These are phyloP conservation scores for Miltochrista miniata DNA, from an alignment of 2,888 invertebrate genomes.

Conservation along the genomic window DNA sequence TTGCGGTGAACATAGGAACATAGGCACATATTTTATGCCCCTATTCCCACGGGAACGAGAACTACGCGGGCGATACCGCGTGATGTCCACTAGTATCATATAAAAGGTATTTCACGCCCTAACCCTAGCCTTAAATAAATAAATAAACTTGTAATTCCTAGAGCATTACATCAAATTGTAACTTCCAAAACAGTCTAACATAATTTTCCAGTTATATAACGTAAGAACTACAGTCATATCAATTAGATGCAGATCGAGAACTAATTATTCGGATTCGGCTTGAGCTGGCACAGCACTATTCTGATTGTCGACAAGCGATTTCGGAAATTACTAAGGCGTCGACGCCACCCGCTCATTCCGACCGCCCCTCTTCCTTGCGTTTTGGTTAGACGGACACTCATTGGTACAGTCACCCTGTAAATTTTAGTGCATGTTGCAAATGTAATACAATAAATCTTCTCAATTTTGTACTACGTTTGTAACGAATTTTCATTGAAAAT, in stretches of 20 bases:
- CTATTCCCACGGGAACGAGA: no score
- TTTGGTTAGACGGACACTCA: constrained; percentile 64
- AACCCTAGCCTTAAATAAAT: no score
- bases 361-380: constrained; percentile 56
- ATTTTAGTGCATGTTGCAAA: constrained; percentile 43
- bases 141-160: no score
- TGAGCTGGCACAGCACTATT: constrained; percentile 68
- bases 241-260: constrained; percentile 77
- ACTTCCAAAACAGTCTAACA: constrained; percentile 2
- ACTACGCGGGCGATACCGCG: no score
- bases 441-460: constrained; percentile 1
- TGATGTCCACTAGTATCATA: no score
- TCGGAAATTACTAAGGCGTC: constrained; percentile 82
- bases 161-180: neutral
- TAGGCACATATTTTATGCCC: no score
- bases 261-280: constrained; percentile 75
- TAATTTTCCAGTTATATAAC: constrained; percentile 40
- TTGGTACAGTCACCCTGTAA: constrained; percentile 53
- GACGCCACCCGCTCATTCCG: constrained; percentile 53
- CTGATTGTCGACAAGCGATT: constrained; percentile 80
- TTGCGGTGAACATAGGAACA: no score
- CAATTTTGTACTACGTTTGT: neutral
- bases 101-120: no score
- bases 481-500: no score
- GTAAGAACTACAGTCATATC: constrained; percentile 51